Percentiles rank a stretch among this genome's conserved stretches.
phyloP scores from a whole-genome alignment of 2,888 invertebrate genomes.

The Epinotia demarniana region DNA sequence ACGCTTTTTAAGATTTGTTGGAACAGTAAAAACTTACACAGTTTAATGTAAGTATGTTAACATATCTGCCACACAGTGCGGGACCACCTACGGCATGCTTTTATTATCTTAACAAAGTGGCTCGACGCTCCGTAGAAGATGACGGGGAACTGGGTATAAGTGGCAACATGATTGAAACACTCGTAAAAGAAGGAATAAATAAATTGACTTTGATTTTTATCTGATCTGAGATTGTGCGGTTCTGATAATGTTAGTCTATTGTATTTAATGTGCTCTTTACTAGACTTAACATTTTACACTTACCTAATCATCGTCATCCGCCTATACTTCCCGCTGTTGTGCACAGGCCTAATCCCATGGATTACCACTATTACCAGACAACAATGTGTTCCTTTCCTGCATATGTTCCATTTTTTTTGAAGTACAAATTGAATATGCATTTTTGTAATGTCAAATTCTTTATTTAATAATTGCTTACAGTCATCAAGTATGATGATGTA shows the following conservation, averaged over 20 bases:
- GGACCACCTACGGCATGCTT: constrained; percentile 73
- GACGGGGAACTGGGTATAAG: constrained; percentile 61
- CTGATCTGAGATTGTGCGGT: constrained; percentile 13
- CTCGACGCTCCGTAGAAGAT: constrained; percentile 55
- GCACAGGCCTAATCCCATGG: no score
- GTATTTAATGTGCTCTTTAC: not conserved
- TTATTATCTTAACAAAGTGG: constrained; percentile 65
- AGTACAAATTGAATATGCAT: no score
- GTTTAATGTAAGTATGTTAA: constrained; percentile 75
- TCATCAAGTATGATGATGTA: no score
- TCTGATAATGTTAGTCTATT: not conserved
- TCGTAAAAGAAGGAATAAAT: constrained; percentile 47
- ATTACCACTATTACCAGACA: no score
- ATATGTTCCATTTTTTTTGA: no score
- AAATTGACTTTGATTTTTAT: constrained; percentile 25
- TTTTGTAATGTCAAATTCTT: no score
- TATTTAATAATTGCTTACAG: no score
- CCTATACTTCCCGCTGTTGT: no score
- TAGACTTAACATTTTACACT: no score
- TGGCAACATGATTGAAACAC: constrained; percentile 47
- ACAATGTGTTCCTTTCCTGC: no score
- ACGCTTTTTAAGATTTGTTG: constrained; percentile 55
- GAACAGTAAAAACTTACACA: constrained; percentile 72
- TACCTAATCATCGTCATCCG: no score
- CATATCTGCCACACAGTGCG: constrained; percentile 69